Evolutionary conservation across 2,888 invertebrate genomes (phyloP).

Genomic region (Dyspetes luteomarginatus): DNA sequence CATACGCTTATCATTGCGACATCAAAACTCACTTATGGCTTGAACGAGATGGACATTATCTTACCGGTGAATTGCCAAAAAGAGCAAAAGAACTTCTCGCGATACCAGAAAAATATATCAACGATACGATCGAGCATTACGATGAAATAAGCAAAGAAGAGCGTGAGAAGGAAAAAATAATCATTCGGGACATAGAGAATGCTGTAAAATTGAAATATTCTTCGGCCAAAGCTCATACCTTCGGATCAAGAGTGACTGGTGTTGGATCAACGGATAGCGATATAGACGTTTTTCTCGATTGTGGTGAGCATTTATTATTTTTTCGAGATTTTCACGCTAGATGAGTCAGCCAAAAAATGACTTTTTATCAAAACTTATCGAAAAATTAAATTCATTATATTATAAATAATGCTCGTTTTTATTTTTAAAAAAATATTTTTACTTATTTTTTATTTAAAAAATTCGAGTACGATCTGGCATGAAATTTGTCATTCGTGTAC

Average conservation of each 20-base stretch:
- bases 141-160: constrained; percentile 49
- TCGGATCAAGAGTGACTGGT: constrained; percentile 86
- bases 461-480: too few relatives aligned
- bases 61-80: constrained; percentile 27
- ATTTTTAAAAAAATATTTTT: too few relatives aligned
- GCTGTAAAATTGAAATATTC: constrained; percentile 64
- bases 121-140: constrained; percentile 58
- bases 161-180: constrained; percentile 46
- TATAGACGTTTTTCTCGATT: constrained; percentile 78
- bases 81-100: constrained; percentile 16
- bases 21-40: constrained; percentile 44
- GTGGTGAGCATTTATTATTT: constrained; percentile 72
- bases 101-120: constrained; percentile 58
- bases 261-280: constrained; percentile 81
- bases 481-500: too few relatives aligned
- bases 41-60: constrained; percentile 8
- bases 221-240: constrained; percentile 83
- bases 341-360: neutral
- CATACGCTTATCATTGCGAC: constrained; percentile 38
- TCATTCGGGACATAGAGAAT: constrained; percentile 70
- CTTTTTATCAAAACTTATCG: neutral
- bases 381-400: too few relatives aligned
- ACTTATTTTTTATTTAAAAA: too few relatives aligned
- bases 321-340: too few relatives aligned
- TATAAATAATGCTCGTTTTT: too few relatives aligned